These are phyloP conservation scores for Oryzias sinensis DNA, from an alignment of 2,797 vertebrate species.

Conservation along the genomic window DNA sequence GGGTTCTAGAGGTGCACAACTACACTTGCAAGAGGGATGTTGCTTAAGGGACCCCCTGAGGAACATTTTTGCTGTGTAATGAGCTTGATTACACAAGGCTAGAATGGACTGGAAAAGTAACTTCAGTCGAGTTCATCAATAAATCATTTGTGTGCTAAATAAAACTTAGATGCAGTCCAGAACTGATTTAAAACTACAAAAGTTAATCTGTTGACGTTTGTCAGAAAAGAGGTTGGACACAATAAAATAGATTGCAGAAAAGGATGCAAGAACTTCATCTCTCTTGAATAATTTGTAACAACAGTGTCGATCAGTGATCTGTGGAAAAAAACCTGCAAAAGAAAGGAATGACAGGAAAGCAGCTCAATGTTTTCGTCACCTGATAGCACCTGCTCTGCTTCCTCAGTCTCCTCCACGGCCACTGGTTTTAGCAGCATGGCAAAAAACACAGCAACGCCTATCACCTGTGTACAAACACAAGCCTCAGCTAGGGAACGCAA, in stretches of 20 bases:
- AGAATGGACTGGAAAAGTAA: slow-evolving; percentile 18
- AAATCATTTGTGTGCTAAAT: slow-evolving; percentile 20
- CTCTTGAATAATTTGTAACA: too few relatives aligned
- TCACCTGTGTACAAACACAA: slow-evolving; percentile 65
- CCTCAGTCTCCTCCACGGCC: slow-evolving; percentile 76
- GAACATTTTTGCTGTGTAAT: slow-evolving; percentile 22
- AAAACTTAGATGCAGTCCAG: slow-evolving; percentile 13
- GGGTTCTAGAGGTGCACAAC: not conserved
- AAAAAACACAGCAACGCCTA: slow-evolving; percentile 82
- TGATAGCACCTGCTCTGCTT: slow-evolving; percentile 67
- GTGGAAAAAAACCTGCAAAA: too few relatives aligned
- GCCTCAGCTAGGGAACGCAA: not conserved
- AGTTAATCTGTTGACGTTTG: not conserved
- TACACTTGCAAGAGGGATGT: slow-evolving; percentile 14
- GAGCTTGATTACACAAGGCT: slow-evolving; percentile 34
- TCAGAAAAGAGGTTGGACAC: too few relatives aligned
- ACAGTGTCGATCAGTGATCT: too few relatives aligned
- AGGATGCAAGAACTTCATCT: too few relatives aligned
- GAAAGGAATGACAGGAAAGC: not conserved
- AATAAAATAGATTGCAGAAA: too few relatives aligned
- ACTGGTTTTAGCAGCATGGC: slow-evolving; percentile 82
- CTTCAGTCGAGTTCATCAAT: slow-evolving; percentile 20
- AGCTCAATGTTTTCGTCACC: slow-evolving; percentile 57
- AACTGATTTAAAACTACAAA: slow-evolving; percentile 7
- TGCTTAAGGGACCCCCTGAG: slow-evolving; percentile 19